These are phyloP conservation scores for Sturnira hondurensis DNA, from an alignment of 2,113 vertebrate genomes.

Conservation along the genomic window DNA sequence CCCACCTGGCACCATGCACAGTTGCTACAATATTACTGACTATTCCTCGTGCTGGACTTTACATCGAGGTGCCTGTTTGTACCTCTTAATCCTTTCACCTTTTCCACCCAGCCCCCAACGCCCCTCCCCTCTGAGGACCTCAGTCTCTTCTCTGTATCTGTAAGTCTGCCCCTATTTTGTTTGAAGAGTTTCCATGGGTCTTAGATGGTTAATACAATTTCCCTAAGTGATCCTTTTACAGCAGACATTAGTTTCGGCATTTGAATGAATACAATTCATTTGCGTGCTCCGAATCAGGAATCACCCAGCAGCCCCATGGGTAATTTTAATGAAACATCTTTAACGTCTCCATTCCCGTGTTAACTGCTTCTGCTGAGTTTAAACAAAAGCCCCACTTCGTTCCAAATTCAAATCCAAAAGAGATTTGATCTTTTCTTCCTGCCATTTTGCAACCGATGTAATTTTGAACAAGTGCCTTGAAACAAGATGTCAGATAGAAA, in stretches of 20 bases:
- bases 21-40: not conserved
- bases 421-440: conserved; percentile 59
- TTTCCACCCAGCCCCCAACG: not conserved
- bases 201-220: conserved; percentile 15
- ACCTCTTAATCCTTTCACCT: not conserved
- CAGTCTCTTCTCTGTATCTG: too few relatives aligned
- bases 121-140: not conserved
- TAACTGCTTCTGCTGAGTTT: conserved; percentile 61
- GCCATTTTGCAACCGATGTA: conserved; percentile 49
- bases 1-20: not conserved
- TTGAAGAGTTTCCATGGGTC: not conserved
- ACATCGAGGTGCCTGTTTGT: not conserved
- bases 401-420: conserved; percentile 54
- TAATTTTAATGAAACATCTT: conserved; percentile 60
- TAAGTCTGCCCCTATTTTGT: too few relatives aligned
- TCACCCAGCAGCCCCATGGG: conserved; percentile 22
- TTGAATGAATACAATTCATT: conserved; percentile 25
- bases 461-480: conserved; percentile 49
- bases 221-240: conserved; percentile 4
- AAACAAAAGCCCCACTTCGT: conserved; percentile 58
- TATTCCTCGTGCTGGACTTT: not conserved
- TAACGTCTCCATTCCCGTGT: conserved; percentile 51
- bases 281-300: conserved; percentile 13
- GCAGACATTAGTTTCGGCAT: not conserved
- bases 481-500: conserved; percentile 24